Evolutionary conservation across 1,140 invertebrate genomes (phyloP), one percentile per base, ranked within the genome.

Genomic region (Pseudomyrmex dendroicus): DNA sequence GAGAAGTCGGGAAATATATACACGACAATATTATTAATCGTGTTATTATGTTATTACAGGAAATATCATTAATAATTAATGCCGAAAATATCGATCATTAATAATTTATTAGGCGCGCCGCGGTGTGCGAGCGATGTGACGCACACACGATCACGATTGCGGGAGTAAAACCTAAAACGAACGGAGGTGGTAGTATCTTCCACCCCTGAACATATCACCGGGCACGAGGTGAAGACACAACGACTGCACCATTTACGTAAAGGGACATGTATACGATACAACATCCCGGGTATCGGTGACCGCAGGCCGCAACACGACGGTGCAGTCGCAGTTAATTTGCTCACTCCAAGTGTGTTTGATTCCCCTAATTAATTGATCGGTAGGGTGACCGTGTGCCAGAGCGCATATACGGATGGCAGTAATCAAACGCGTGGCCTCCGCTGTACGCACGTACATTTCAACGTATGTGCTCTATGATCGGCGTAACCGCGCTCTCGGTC

Each of bases 351-450:
- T 94, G 94, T 92, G 93, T 94, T 94, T 94, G 93, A 94, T 94
- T 94, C 93, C 93, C 91, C 92, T 94, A 94, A 94, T 94, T 94
- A 94, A 94, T 94, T 94, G 94, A 94, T 93, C 93, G 91, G 87
- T 90, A 87, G 92, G 93, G 92, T 91, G 90, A 89, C 61, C 82
- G 86, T 88, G 86, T 91, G 90, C 87, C 83, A 70, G 82, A 83
- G 83, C 89, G 80, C 67, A 86, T 83, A 89, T 90, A 90, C 90
- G 91, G 90, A 93, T 92, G 91, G 89, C 89, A 87, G 90, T 93
- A 94, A 94, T 94, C 92, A 92, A 92, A 85, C 89, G 89, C 86
- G 84, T 84, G 84, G 87, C 86, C 78, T 76, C 77, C 83, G 86
- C 90, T 5, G 35, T 89, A 83, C 84, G 73, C 72, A 77, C 78